A percentile compares a stretch with the other conserved stretches of the same genome.
phyloP scores from a whole-genome alignment of 2,113 vertebrate species.

The Pundamilia nyererei region DNA sequence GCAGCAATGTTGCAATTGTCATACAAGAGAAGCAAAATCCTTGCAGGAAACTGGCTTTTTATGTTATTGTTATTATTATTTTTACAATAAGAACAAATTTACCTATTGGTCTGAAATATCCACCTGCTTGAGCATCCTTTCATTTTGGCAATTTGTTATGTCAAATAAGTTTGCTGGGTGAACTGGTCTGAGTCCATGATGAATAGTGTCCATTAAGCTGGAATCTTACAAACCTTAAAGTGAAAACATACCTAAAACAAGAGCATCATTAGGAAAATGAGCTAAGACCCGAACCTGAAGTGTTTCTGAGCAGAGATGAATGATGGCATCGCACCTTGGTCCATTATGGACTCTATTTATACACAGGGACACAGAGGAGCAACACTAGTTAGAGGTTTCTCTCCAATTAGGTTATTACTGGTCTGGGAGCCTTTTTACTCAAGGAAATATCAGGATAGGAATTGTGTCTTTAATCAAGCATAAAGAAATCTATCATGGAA shows the following conservation, averaged over 20 bases:
- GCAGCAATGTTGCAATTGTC: background rate
- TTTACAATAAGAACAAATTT: background rate
- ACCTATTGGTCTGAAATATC: slow-evolving; percentile 65
- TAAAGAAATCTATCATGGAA: slow-evolving; percentile 33
- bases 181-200: slow-evolving; percentile 72
- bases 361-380: slow-evolving; percentile 72
- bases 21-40: background rate
- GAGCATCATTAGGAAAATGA: slow-evolving; percentile 80
- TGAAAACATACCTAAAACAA: slow-evolving; percentile 77
- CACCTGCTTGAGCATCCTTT: slow-evolving; percentile 60
- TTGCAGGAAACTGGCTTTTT: background rate
- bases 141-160: slow-evolving; percentile 73
- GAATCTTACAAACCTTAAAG: slow-evolving; percentile 73
- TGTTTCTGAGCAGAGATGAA: slow-evolving; percentile 78
- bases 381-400: slow-evolving; percentile 69
- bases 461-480: slow-evolving; percentile 61
- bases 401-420: slow-evolving; percentile 77
- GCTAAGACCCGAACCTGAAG: slow-evolving; percentile 73
- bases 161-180: slow-evolving; percentile 65
- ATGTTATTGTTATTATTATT: background rate
- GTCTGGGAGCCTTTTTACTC: slow-evolving; percentile 65
- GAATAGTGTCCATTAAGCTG: slow-evolving; percentile 73
- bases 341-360: slow-evolving; percentile 81
- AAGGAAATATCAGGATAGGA: slow-evolving; percentile 56
- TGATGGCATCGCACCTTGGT: slow-evolving; percentile 73